These are phyloP conservation scores for Channallabes apus DNA, from an alignment of 2,797 vertebrate genomes.

Conservation along the genomic window DNA sequence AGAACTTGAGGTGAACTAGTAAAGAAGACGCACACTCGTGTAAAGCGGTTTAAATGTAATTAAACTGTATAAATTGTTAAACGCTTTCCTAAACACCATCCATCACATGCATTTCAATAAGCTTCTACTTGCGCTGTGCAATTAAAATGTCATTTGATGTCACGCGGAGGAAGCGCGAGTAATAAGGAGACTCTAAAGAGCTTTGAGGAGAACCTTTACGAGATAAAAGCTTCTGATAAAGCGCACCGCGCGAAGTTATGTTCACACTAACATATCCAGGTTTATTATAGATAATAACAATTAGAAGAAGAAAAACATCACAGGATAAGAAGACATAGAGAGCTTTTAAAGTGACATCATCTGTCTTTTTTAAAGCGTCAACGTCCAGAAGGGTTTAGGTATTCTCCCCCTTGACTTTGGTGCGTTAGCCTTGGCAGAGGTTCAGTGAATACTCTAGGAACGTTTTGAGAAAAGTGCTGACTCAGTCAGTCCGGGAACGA, in stretches of 20 bases:
- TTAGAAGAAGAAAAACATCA: not conserved
- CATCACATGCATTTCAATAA: slow-evolving; percentile 36
- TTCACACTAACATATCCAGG: not conserved
- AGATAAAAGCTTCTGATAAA: slow-evolving; percentile 40
- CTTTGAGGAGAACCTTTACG: slow-evolving; percentile 13
- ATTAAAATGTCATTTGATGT: slow-evolving; percentile 21
- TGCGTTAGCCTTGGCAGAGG: not conserved
- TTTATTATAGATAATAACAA: not conserved
- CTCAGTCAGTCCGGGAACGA: not conserved
- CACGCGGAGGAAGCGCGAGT: not conserved
- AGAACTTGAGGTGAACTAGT: not conserved
- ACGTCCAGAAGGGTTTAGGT: not conserved
- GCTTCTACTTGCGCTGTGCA: slow-evolving; percentile 29
- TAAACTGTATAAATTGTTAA: not conserved
- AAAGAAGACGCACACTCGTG: not conserved
- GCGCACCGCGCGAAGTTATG: slow-evolving; percentile 9
- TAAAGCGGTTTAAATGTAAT: not conserved
- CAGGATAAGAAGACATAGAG: slow-evolving; percentile 15
- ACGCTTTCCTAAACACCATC: not conserved
- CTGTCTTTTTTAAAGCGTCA: not conserved
- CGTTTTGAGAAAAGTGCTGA: not conserved
- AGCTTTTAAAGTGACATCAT: slow-evolving; percentile 15
- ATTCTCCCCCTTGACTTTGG: not conserved
- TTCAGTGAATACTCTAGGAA: slow-evolving; percentile 7
- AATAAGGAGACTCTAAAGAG: not conserved